Base-by-base conservation (phyloP, 2,888 invertebrate species). In the Lycophotia porphyrea region DNA sequence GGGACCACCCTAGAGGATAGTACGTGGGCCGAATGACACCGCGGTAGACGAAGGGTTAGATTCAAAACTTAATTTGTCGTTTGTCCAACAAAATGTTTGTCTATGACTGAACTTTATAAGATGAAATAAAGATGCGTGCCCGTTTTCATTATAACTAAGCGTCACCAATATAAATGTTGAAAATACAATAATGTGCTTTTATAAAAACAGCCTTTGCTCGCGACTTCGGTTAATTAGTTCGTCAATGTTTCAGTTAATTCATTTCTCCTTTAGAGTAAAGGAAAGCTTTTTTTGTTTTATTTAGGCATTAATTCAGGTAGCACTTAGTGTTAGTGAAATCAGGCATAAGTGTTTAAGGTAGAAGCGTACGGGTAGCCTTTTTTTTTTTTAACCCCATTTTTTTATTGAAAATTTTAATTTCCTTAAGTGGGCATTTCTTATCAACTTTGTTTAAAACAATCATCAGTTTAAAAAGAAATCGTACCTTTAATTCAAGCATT, bases 1-100 rank as follows among this genome's bases (percentile, higher is more conserved):
- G 78, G 77, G 94, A 93, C 93, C 93, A 93, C 93, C 92, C 93
- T 86, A 87, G 89, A 88, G 82, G 76, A 87, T 87, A 21, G 27
- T 63, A 90, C 93, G 92, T 91, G 93, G 90, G 88, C 88, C 86
- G 93, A 91, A 94, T 93, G 88, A 88, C 85, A 88, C 74, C 21
- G 71, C 64, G 67, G 69, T 78, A 67, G 67, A 27, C 74, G 86
- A 89, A 89, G 90, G 90, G 90, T 88, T 89, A 81, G 31, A 27
- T 76, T 70, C n/a, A 47, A 74, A 78, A 70, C 69, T 58, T 65
- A 55, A 80, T 77, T 71, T 44, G 4, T 13, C 15, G 24, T 71
- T 52, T 11, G 7, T 44, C 1, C 1, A 1, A 49, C 15, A 1
- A 21, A 36, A 34, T 27, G 7, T 55, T 55, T 63, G 55, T 58